A percentile compares a stretch with the other conserved stretches of the same genome.
Evolutionary conservation across 2,888 invertebrate genomes (phyloP).

Genomic region (Chrysodeixis includens): DNA sequence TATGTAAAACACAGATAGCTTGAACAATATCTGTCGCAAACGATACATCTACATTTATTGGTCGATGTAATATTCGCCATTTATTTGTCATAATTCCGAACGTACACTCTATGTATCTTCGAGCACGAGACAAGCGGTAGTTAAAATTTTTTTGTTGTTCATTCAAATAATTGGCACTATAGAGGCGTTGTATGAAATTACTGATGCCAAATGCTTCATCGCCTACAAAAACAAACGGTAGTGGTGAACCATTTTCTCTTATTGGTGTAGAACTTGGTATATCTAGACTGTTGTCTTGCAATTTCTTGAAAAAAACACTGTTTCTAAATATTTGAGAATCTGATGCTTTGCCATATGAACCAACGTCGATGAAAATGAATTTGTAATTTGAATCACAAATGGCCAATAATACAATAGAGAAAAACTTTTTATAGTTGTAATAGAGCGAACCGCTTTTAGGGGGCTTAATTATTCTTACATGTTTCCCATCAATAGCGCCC

Average conservation of each 20-base stretch:
- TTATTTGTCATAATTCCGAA: conserved; percentile 21
- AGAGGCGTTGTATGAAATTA: conserved; percentile 22
- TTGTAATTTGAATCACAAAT: conserved; percentile 33
- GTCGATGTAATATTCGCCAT: conserved; percentile 22
- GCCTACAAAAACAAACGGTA: conserved; percentile 25
- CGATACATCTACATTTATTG: conserved; percentile 20
- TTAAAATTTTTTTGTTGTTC: conserved; percentile 10
- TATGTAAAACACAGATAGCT: conserved; percentile 19
- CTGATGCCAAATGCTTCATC: conserved; percentile 24
- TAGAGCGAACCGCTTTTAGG: conserved; percentile 31
- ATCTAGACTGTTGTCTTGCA: conserved; percentile 29
- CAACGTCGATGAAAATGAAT: conserved; percentile 31
- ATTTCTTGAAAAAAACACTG: conserved; percentile 32
- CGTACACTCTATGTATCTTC: conserved; percentile 16
- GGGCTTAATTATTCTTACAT: conserved; percentile 35
- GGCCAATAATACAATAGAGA: conserved; percentile 33
- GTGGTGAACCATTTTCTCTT: conserved; percentile 35
- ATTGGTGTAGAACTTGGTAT: conserved; percentile 38
- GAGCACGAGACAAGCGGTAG: conserved; percentile 14
- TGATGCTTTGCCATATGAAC: conserved; percentile 29
- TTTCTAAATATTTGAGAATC: conserved; percentile 38
- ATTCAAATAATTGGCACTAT: conserved; percentile 18
- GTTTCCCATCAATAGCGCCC: conserved; percentile 32
- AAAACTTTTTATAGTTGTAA: conserved; percentile 30
- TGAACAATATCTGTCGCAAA: conserved; percentile 16